Evolutionary conservation across 2,797 vertebrate species (phyloP), one percentile per base, ranked within the genome.

Genomic region (Crenichthys baileyi): DNA sequence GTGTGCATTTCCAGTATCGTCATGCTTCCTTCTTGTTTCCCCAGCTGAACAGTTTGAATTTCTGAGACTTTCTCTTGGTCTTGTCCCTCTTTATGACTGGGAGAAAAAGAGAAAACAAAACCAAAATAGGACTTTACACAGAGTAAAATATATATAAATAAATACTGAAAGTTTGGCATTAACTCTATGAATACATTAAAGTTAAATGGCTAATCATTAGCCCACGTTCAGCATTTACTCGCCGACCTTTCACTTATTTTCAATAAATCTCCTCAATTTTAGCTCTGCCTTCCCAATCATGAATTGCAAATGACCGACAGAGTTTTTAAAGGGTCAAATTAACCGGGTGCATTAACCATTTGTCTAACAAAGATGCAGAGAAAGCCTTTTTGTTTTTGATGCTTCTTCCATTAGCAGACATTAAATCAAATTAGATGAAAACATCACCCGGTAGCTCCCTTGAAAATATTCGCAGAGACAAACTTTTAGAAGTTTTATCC

Each of bases 1-100:
- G 29, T 1, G 39, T 39, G 5, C 5, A 73, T 78, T 65, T 29
- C 24, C 22, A n/a, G 0, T 22, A 80, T 70, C 71, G 22, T 94
- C 89, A 94, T 50, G 44, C 70, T 24, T 93, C 89, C 50, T 91
- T 92, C 85, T 95, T 95, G 84, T 12, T 87, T 70, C 89, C 90
- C 90, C 93, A 89, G 5, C 58, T 0, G 41, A 96, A 96, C 72
- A 93, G 84, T 80, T 88, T 93, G 80, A 91, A 79, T 74, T 93
- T 85, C 12, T 92, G 80, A 24, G 93, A 94, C 83, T 93, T 95
- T 70, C 92, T 96, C 92, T 95, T 96, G 7, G 76, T 61, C 84
- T 95, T 95, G 1, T 94, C 93, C 78, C 95, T 96, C 88, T 96
- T 96, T 3, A 94, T 9, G 78, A 90, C 96, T 96, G 85, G 53